Evolutionary conservation across 2,113 vertebrate species (phyloP), one percentile per base, ranked within the genome.

Genomic region (Drymodes brunneopygia): DNA sequence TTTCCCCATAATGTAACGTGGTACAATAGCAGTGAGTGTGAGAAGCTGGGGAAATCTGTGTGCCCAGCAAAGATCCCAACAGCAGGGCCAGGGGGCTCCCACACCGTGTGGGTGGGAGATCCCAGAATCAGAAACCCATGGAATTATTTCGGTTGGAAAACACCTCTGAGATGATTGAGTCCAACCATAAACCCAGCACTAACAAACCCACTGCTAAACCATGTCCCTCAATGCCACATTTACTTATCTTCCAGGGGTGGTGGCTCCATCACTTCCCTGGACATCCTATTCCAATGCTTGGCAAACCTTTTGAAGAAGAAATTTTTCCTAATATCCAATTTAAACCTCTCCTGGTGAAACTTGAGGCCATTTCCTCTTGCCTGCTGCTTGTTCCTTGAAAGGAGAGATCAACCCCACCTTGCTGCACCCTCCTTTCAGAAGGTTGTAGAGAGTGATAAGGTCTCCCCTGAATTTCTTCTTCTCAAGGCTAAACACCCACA

Each of bases 241-340:
- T 33, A 42, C 7, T 57, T 69, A 54, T 24, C 38, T 38, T 38
- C 31, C 75, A 88, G 22, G 21, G 3, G 4, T 50, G 21, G 16
- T 7, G 29, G 44, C 23, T 36, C 36, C 5, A 56, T 5, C 58
- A 22, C 40, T 42, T 64, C 64, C 27, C 33, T 21, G 13, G 28
- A 25, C 38, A 90, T 17, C 15, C 40, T 81, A 12, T 51, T 72
- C 35, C 4, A 9, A 4, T 2, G 8, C 2, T 9, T 84, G 24
- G 21, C 4, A 69, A 45, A 13, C 1, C 5, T 73, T 64, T n/a
- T 0, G 0, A 28, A 50, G 3, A 67, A 56, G 2, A n/a, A 24
- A 3, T 50, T 50, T 72, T 69, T 60, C 8, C 7, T 23, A 36
- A 50, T 22, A 19, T 27, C 5, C 8, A 58, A 8, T 7, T 9